phyloP scores from a whole-genome alignment of 2,888 invertebrate genomes.

The Synanthedon formicaeformis region DNA sequence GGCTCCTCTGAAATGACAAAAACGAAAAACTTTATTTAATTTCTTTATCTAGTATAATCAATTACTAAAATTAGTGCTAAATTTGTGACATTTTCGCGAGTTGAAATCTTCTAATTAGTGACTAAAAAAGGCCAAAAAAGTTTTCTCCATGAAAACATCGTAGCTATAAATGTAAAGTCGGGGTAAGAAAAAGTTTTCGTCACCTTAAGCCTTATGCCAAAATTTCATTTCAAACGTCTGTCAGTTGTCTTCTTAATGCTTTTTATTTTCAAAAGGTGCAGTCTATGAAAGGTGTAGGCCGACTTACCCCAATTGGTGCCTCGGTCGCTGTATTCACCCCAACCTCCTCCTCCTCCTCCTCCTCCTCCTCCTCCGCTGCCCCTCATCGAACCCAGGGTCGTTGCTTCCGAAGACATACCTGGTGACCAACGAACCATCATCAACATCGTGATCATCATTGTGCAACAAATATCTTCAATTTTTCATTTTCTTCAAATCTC shows the following conservation, averaged over 20 bases:
- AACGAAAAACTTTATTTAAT: not conserved
- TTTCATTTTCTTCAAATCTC: too few relatives aligned
- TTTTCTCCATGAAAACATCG: too few relatives aligned
- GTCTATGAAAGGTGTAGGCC: not conserved
- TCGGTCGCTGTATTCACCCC: constrained; percentile 62
- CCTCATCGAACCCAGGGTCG: constrained; percentile 70
- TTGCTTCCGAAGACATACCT: constrained; percentile 81
- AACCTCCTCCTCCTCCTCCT: constrained; percentile 31
- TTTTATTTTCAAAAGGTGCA: too few relatives aligned
- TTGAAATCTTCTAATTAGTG: not conserved
- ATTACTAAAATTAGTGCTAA: not conserved
- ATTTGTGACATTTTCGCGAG: not conserved
- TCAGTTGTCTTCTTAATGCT: too few relatives aligned
- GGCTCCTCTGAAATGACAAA: constrained; percentile 40
- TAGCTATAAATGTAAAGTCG: too few relatives aligned
- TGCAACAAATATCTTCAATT: too few relatives aligned
- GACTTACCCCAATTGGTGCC: constrained; percentile 57
- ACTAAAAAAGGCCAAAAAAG: too few relatives aligned
- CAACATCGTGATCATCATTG: not conserved
- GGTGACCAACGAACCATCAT: constrained; percentile 6
- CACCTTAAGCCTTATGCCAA: too few relatives aligned
- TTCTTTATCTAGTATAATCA: not conserved
- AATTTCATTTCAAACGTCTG: too few relatives aligned
- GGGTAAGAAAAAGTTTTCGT: too few relatives aligned
- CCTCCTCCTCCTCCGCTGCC: constrained; percentile 30